Base-by-base conservation (phyloP, 2,888 invertebrate genomes). In the Dexiosoma caninum region DNA sequence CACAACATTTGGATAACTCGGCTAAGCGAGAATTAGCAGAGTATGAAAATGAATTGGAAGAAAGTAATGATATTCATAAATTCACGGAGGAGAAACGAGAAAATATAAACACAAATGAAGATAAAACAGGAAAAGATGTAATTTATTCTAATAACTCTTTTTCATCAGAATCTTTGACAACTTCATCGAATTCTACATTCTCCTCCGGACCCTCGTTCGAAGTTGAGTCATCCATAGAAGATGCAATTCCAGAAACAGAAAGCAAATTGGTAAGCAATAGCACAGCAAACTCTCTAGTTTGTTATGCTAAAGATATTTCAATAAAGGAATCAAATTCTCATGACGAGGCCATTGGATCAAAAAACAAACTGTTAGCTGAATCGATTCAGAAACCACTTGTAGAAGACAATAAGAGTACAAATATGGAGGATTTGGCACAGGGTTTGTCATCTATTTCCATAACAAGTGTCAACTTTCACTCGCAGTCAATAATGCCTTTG, bases 131-230 rank as follows among this genome's bases (percentile, higher is more conserved):
- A 14, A 59, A 66, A 10, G 79, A 82, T 35, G 59, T 70, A 14
- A 46, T 42, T 1, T 83, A 85, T 42, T 85, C 84, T 1, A 66
- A 81, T 0, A 84, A 83, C n/a, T 85, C 85, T 4, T 85, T 86
- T 7, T 85, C 87, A 6, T 85, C 87, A 0, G 89, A 89, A 76
- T 90, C 90, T 0, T 84, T 90, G 53, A 90, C 90, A 0, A 89
- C 89, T 12, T 90, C 90, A 0, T 89, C 90, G n/a, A 89, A 89
- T 8, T 90, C 90, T 7, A 89, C 90, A 1, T 90, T 90, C 82
- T 89, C 90, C 0, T 89, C 90, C 19, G 90, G 89, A 0, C 90
- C 89, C 0, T 89, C 89, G n/a, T 88, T 81, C 44, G 81, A 77
- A 4, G 72, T 37, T 3, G 81, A 81, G 10, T 72, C 72, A 2